These are phyloP conservation scores for Caenorhabditis latens DNA, from an alignment of 1,140 invertebrate species.

Conservation along the genomic window DNA sequence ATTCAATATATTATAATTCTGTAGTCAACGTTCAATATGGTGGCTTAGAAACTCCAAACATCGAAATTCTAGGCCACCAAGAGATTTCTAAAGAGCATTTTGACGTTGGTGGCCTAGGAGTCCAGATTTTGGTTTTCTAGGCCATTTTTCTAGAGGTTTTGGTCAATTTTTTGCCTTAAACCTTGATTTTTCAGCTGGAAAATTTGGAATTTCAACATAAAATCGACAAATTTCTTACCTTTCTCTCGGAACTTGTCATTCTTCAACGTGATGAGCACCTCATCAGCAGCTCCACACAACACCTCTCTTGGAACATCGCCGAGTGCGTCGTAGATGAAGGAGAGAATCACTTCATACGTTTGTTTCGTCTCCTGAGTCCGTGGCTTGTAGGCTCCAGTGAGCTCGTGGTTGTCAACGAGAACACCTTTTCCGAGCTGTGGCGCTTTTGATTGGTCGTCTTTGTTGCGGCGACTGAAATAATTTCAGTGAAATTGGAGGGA, in stretches of 20 bases:
- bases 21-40: too few relatives aligned
- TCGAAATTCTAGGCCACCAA: too few relatives aligned
- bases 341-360: slow-evolving; percentile 94
- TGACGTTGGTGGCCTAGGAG: too few relatives aligned
- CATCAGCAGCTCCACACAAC: slow-evolving; percentile 96
- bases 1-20: not conserved
- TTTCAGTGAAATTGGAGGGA: not conserved
- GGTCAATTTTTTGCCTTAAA: too few relatives aligned
- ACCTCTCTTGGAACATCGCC: slow-evolving; percentile 96
- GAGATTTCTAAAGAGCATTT: too few relatives aligned
- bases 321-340: slow-evolving; percentile 95
- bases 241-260: slow-evolving; percentile 90
- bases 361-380: slow-evolving; percentile 97
- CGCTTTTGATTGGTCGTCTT: slow-evolving; percentile 79
- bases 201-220: too few relatives aligned
- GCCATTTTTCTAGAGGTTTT: too few relatives aligned
- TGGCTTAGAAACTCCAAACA: too few relatives aligned
- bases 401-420: slow-evolving; percentile 88
- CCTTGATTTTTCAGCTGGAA: too few relatives aligned
- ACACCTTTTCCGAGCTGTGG: slow-evolving; percentile 82
- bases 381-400: slow-evolving; percentile 94
- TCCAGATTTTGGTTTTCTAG: too few relatives aligned
- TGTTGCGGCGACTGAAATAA: slow-evolving; percentile 61
- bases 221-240: too few relatives aligned
- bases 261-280: slow-evolving; percentile 93